Evolutionary conservation across 2,888 invertebrate genomes (phyloP), one percentile per base, ranked within the genome.

Genomic region (Elgonia sp.): DNA sequence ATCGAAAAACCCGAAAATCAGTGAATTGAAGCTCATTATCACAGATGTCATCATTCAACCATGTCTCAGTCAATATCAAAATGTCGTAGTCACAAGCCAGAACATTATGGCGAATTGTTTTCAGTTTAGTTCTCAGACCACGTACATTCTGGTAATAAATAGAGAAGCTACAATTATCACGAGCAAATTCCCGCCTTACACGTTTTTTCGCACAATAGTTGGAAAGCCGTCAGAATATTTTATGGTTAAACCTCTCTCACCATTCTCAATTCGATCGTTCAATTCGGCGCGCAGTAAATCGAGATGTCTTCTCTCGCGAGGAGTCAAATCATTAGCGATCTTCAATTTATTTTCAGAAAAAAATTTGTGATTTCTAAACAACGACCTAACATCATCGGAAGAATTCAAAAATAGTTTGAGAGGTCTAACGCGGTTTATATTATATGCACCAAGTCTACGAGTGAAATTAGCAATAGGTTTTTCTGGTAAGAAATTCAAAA

Each of bases 191-290:
- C 62, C 62, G 14, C 10, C 14, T 37, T 62, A 62, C 37, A 62
- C 14, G 62, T 62, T 62, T 62, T 62, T 62, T 37, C 21, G 12
- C 8, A 29, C 18, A 21, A 62, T 62, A 37, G 62, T 62, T 62
- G 62, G 62, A 62, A 62, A 21, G 14, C 29, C 62, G 21, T 62
- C 14, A 2, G 21, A 3, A 62, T 62, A 62, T 62, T 62, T 62
- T 1, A 62, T 62, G 12, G 62, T 62, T 37, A 62, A 62, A 37
- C 21, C n/a, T 2, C 10, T 37, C 14, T 62, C 62, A n/a, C 57
- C 57, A 57, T 57, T 46, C 46, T 2, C 7, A 46, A 46, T 2
- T 46, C 46, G 16, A 16, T 46, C 46, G 46, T 14, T 46, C 16
- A 29, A 29, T 29, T 29, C 29, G 29, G 29, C 29, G 29, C 29